These are phyloP conservation scores for Coenonympha glycerion DNA, from an alignment of 2,888 invertebrate genomes.

Conservation along the genomic window DNA sequence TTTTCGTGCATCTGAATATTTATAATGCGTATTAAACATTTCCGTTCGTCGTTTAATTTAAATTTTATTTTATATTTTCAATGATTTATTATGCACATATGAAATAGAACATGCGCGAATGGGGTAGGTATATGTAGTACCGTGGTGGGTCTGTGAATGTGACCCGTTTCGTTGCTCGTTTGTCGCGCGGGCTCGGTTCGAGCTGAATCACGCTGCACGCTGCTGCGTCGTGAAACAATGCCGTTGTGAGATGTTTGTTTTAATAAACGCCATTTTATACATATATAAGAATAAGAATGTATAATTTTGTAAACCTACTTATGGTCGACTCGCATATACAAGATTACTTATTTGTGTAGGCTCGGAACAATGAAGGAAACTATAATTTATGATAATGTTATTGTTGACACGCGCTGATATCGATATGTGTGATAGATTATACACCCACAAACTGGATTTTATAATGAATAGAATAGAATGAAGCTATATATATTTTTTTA, in stretches of 20 bases:
- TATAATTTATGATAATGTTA: conserved; percentile 6
- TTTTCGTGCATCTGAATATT: too few relatives aligned
- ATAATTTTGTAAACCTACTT: too few relatives aligned
- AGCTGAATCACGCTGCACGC: conserved; percentile 20
- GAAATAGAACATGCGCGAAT: too few relatives aligned
- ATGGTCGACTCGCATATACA: neutral
- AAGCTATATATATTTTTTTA: too few relatives aligned
- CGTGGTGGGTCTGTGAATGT: too few relatives aligned
- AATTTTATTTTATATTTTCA: too few relatives aligned
- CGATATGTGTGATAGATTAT: neutral
- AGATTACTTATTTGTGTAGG: conserved; percentile 11
- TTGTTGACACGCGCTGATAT: neutral
- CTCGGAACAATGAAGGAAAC: conserved; percentile 10
- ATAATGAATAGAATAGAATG: too few relatives aligned
- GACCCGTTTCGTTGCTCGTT: conserved; percentile 14
- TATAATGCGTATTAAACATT: too few relatives aligned
- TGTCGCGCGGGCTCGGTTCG: conserved; percentile 5
- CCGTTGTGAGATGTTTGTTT: conserved; percentile 17
- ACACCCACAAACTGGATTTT: neutral
- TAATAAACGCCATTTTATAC: neutral
- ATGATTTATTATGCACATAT: too few relatives aligned
- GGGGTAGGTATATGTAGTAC: too few relatives aligned
- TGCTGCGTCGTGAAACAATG: conserved; percentile 15
- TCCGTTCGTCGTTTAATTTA: too few relatives aligned
- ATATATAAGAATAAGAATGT: too few relatives aligned